These are phyloP conservation scores for Cyphomyrus discorhynchus DNA, from an alignment of 2,113 vertebrate genomes.

Conservation along the genomic window DNA sequence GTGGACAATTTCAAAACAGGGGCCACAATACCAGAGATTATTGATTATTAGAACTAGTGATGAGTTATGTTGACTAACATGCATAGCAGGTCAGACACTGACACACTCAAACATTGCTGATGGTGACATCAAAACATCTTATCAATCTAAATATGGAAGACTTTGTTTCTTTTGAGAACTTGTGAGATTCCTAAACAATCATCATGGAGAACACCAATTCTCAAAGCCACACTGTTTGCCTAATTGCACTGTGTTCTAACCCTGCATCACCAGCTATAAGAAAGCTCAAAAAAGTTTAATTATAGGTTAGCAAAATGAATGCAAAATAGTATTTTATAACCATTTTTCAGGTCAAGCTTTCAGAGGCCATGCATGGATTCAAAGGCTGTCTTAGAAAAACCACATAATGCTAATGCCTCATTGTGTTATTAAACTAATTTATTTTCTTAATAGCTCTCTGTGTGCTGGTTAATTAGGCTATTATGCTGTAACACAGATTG, in stretches of 20 bases:
- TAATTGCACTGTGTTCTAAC: neutral
- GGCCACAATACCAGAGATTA: neutral
- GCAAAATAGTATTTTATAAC: neutral
- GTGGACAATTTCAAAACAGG: neutral
- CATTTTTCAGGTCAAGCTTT: neutral
- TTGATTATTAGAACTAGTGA: neutral
- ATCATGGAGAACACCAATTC: neutral
- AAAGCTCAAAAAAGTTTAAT: neutral
- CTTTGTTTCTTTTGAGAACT: neutral
- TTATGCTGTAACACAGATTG: neutral
- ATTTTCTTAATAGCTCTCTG: neutral
- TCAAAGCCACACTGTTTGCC: neutral
- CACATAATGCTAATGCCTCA: neutral
- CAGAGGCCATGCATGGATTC: neutral
- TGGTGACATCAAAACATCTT: neutral
- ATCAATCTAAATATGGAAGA: neutral
- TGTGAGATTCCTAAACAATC: neutral
- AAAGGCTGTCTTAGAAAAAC: neutral
- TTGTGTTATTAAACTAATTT: conserved; percentile 11
- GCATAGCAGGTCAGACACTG: neutral
- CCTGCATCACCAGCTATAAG: neutral
- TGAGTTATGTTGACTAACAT: neutral
- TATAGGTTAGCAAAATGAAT: neutral
- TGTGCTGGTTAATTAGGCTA: conserved; percentile 8
- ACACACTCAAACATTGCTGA: neutral